Percentiles rank a stretch among this genome's conserved stretches.
phyloP scores from a whole-genome alignment of 2,888 invertebrate species.

The Drosophila subquinaria region DNA sequence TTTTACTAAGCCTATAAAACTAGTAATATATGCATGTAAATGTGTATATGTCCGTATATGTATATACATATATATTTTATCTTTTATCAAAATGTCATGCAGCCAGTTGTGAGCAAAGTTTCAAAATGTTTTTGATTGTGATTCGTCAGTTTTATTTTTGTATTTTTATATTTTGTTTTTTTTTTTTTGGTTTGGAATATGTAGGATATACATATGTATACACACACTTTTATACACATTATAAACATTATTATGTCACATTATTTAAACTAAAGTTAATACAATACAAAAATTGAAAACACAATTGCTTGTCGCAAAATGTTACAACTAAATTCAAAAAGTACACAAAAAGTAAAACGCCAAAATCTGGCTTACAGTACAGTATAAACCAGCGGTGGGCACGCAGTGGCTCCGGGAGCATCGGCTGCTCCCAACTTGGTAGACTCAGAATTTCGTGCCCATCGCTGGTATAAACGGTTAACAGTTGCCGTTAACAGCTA shows the following conservation, averaged over 20 bases:
- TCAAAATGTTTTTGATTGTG: conserved; percentile 13
- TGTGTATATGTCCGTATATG: conserved; percentile 50
- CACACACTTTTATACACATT: conserved; percentile 31
- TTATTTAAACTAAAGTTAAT: conserved; percentile 48
- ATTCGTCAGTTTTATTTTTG: conserved; percentile 7
- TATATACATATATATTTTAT: conserved; percentile 30
- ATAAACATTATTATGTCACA: conserved; percentile 45
- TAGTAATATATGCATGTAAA: conserved; percentile 34
- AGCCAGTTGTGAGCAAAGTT: conserved; percentile 59
- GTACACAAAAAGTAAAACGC: conserved; percentile 32
- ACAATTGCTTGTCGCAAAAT: conserved; percentile 13
- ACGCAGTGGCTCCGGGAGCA: no score
- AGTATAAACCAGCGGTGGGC: background rate
- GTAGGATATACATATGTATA: conserved; percentile 29
- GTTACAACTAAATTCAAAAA: conserved; percentile 28
- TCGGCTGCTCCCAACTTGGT: no score
- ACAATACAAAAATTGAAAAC: conserved; percentile 54
- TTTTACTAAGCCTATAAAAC: conserved; percentile 43
- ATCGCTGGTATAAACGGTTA: no score
- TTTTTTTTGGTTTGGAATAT: conserved; percentile 55
- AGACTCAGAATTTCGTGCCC: no score
- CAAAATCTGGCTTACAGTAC: conserved; percentile 43
- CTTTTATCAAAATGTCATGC: conserved; percentile 48
- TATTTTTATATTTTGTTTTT: background rate
- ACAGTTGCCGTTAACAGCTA: conserved; percentile 24